Conservation (phyloP, 2,888 invertebrate genomes). For the Dryocosmus kuriphilus region DNA sequence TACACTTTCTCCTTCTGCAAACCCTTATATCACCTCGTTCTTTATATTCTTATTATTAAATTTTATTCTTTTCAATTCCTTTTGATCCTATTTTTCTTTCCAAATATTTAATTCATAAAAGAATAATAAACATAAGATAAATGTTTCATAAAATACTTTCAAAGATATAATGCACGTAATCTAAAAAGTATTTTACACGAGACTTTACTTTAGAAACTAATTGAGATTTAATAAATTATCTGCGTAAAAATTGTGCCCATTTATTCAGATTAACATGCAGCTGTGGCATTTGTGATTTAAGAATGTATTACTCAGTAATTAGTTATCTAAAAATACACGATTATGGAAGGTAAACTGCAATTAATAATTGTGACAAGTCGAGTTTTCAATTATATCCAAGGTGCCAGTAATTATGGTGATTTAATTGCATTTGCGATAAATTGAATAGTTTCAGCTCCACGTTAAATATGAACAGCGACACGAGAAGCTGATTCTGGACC, state of each 20-base stretch:
- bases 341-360: neutral
- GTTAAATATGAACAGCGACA: constrained; percentile 48
- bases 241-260: neutral
- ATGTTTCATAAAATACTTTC: no score
- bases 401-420: constrained; percentile 32
- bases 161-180: no score
- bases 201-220: neutral
- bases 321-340: neutral
- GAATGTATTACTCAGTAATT: neutral
- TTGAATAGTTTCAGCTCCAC: constrained; percentile 16
- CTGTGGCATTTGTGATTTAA: neutral
- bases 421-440: constrained; percentile 37
- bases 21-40: no score
- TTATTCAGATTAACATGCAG: neutral
- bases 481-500: constrained; percentile 51
- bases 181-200: no score
- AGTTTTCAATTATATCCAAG: constrained; percentile 4
- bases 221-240: neutral
- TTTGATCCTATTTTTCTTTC: no score
- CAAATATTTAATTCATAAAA: no score
- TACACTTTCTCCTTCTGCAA: no score
- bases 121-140: no score
- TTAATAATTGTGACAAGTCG: neutral
- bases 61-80: no score
- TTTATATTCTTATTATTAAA: no score